Evolutionary conservation across 2,797 vertebrate genomes (phyloP).

Genomic region (Gallinago nigripennis): DNA sequence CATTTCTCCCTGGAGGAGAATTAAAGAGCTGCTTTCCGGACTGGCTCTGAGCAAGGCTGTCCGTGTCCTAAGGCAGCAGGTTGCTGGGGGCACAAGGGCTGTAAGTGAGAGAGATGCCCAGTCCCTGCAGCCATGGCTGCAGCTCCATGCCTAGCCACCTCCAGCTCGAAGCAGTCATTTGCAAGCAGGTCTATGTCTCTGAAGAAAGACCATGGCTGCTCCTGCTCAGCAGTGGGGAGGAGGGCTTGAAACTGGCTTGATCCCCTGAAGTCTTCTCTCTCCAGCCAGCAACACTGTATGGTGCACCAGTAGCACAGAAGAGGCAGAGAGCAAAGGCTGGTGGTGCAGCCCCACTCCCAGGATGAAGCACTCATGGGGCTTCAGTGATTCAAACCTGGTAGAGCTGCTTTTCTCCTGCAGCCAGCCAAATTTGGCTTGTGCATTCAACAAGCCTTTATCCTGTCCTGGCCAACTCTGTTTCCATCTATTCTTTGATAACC

Average conservation of each 20-base stretch:
- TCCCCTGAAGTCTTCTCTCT: neutral
- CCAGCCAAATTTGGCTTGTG: neutral
- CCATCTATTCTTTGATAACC: neutral
- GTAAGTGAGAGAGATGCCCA: neutral
- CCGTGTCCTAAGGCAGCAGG: neutral
- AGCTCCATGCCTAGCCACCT: neutral
- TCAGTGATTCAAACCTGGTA: neutral
- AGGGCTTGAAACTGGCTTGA: neutral
- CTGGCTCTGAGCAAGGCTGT: neutral
- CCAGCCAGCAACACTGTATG: rapidly evolving
- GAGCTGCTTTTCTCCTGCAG: neutral
- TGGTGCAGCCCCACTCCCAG: rapidly evolving
- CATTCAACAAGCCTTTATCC: neutral
- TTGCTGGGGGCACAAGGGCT: neutral
- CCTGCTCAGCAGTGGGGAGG: rapidly evolving
- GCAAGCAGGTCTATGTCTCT: neutral
- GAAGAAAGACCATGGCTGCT: neutral
- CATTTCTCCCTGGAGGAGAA: neutral
- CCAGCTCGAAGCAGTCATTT: neutral
- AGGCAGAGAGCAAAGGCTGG: neutral
- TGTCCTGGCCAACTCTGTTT: neutral
- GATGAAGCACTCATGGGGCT: rapidly evolving
- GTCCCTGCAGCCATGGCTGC: neutral
- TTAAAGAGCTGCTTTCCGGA: neutral
- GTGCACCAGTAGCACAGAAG: neutral